These are phyloP conservation scores for Loripinus fragilis DNA, from an alignment of 2,888 invertebrate species.

Conservation along the genomic window DNA sequence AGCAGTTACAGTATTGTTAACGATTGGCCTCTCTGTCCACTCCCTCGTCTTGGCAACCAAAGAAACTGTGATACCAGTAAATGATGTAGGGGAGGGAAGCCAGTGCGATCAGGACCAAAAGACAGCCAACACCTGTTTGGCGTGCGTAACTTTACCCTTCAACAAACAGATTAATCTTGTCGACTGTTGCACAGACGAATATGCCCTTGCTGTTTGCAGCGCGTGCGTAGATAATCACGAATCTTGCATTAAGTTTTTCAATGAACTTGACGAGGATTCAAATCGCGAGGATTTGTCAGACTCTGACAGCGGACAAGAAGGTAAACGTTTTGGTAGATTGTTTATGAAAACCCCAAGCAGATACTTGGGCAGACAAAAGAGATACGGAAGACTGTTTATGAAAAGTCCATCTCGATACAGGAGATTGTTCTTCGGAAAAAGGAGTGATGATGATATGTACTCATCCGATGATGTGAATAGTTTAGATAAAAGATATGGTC, in stretches of 20 bases:
- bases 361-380: background rate
- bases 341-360: background rate
- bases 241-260: background rate
- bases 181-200: slow-evolving; percentile 10
- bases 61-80: slow-evolving; percentile 1
- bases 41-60: background rate
- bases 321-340: background rate
- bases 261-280: background rate
- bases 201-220: background rate
- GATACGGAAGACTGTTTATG: slow-evolving; percentile 16
- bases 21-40: background rate
- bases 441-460: background rate
- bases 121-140: background rate
- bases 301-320: background rate
- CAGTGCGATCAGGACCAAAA: slow-evolving; percentile 21
- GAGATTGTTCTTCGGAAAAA: slow-evolving; percentile 3
- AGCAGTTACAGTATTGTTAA: background rate
- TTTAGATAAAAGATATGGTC: background rate
- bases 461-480: background rate
- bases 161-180: background rate
- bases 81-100: slow-evolving; percentile 13
- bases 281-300: background rate
- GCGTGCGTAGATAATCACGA: background rate
- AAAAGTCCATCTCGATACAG: slow-evolving; percentile 8
- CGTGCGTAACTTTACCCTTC: background rate